Evolutionary conservation across 2,888 invertebrate genomes (phyloP), one percentile per base, ranked within the genome.

Genomic region (Sphaerolaimus hirsutus): DNA sequence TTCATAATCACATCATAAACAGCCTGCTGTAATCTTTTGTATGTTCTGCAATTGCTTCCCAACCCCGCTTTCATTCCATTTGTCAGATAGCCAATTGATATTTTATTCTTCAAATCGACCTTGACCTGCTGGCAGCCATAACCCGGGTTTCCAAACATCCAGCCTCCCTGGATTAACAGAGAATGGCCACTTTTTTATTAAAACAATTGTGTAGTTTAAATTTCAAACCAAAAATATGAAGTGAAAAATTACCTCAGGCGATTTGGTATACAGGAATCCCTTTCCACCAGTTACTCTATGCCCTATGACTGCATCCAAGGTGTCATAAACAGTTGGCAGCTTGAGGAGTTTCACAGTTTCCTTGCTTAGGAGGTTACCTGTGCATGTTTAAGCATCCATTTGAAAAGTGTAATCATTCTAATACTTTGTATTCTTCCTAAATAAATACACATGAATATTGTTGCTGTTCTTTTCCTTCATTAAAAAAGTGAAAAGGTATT

Each of bases 81-180:
- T 2, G 63, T 61, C 17, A 60, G 50, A 49, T 63, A 63, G n/a
- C 60, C 61, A 48, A 59, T 57, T 5, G 60, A 58, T 3, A 61
- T 51, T 38, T 55, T 51, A 46, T 59, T 53, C 41, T 56, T 49
- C 10, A 54, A 46, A 46, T 63, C 63, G 5, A 56, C 52, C 21
- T 55, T 54, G 1, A 53, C 58, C 48, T 58, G 57, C 52, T 63
- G 63, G 4, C 64, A 63, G 4, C 64, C 64, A 46, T 57, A 59
- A 1, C 63, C 64, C 12, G 60, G 55, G 49, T 61, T 57, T 17
- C 64, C 64, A 46, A 57, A 14, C n/a, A 21, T 12, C 43, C 43
- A 43, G 14, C 14, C 29, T 14, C 14, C 10, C 14, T 10, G 29
- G 7, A 29, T 14, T 29, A 14, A 7, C 29, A 14, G 7, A 14